A percentile compares a stretch with the other conserved stretches of the same genome.
Conservation (phyloP, 2,797 vertebrate species). For the Bradypus variegatus region DNA sequence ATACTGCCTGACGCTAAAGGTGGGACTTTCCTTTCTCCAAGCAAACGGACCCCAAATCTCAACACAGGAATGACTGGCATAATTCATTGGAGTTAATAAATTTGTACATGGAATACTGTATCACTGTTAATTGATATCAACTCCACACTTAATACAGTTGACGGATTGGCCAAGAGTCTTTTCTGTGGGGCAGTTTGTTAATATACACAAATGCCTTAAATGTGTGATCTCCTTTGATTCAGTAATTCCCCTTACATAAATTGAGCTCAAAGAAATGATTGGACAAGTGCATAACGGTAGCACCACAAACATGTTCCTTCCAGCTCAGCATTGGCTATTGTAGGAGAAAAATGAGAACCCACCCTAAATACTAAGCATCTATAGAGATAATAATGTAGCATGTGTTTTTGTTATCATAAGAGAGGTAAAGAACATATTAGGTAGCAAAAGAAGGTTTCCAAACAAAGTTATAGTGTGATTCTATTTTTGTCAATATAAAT, state of each 20-base stretch:
- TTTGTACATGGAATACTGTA: background rate
- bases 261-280: background rate
- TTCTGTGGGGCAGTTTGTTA: background rate
- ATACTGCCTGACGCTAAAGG: background rate
- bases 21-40: background rate
- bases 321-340: background rate
- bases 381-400: background rate
- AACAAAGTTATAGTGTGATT: background rate
- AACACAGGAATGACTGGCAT: background rate
- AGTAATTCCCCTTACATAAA: background rate
- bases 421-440: background rate
- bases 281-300: background rate
- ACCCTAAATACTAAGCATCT: background rate
- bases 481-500: background rate
- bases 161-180: background rate
- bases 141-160: background rate
- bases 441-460: background rate
- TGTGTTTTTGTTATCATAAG: background rate
- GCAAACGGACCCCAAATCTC: background rate
- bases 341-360: background rate
- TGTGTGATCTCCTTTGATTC: conserved; percentile 6
- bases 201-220: background rate
- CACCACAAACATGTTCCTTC: background rate
- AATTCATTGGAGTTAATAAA: background rate
- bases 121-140: background rate